Percentiles rank a stretch among this genome's conserved stretches.
phyloP scores from a whole-genome alignment of 1,140 invertebrate species.

The Papilio machaon region DNA sequence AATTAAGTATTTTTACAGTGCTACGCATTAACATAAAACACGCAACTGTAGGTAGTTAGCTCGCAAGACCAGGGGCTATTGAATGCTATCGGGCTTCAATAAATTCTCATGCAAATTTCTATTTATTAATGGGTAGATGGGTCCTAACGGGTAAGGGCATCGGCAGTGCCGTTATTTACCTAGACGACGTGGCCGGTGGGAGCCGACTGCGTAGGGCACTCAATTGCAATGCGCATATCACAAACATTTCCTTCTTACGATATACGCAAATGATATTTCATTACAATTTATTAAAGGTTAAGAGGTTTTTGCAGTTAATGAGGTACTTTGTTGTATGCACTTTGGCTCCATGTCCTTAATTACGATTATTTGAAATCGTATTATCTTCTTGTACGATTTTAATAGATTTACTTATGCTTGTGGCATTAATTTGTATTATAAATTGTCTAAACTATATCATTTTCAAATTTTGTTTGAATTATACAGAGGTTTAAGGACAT shows the following conservation, averaged over 20 bases:
- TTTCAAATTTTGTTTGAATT: neutral
- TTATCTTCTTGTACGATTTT: conserved; percentile 5
- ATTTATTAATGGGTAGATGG: conserved; percentile 31
- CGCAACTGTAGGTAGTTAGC: neutral
- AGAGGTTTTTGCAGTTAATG: neutral
- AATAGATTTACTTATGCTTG: conserved; percentile 3
- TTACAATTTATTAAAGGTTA: conserved; percentile 13
- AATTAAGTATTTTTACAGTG: neutral
- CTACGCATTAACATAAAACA: conserved; percentile 6
- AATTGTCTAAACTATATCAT: neutral
- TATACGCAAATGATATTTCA: neutral
- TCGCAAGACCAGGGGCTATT: neutral
- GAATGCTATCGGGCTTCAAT: conserved; percentile 20
- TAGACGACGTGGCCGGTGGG: neutral
- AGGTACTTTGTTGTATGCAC: neutral
- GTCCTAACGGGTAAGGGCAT: conserved; percentile 11
- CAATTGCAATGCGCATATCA: neutral
- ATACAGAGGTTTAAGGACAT: neutral
- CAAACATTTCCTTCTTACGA: conserved; percentile 12
- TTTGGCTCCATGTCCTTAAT: neutral
- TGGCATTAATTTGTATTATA: neutral
- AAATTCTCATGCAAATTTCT: conserved; percentile 25
- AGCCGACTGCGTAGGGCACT: neutral
- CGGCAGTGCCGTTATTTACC: neutral
- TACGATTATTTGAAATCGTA: neutral